phyloP scores from a whole-genome alignment of 1,140 invertebrate species.

The Dryas iulia region DNA sequence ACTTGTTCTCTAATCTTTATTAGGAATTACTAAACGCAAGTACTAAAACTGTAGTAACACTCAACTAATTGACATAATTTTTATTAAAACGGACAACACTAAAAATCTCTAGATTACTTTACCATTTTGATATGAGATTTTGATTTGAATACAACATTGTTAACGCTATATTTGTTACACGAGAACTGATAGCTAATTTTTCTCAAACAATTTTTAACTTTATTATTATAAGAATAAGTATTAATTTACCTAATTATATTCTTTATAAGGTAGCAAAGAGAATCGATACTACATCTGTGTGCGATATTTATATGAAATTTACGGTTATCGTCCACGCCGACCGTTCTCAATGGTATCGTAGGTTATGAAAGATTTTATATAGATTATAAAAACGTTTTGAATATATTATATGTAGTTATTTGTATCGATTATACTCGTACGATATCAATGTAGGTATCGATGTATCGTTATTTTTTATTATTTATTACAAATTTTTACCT shows the following conservation, averaged over 20 bases:
- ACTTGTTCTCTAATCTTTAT: background rate
- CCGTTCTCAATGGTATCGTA: slow-evolving; percentile 50
- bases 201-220: background rate
- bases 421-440: background rate
- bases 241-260: background rate
- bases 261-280: background rate
- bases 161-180: slow-evolving; percentile 31
- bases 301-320: slow-evolving; percentile 50
- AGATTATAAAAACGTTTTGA: slow-evolving; percentile 34
- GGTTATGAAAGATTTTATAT: slow-evolving; percentile 48
- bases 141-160: slow-evolving; percentile 35
- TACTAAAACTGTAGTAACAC: background rate
- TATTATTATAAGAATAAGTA: background rate
- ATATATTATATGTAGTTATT: slow-evolving; percentile 15
- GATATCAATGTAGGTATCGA: background rate
- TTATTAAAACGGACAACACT: background rate
- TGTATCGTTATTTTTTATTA: too few species aligned
- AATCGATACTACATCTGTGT: background rate
- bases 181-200: background rate
- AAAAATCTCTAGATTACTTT: background rate
- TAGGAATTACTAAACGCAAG: background rate
- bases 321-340: slow-evolving; percentile 44
- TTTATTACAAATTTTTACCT: too few species aligned
- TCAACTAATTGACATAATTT: background rate
- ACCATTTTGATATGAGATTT: slow-evolving; percentile 23